A percentile compares a stretch with the other conserved stretches of the same genome.
Evolutionary conservation across 2,797 vertebrate genomes (phyloP).

Genomic region (Platalea minor): DNA sequence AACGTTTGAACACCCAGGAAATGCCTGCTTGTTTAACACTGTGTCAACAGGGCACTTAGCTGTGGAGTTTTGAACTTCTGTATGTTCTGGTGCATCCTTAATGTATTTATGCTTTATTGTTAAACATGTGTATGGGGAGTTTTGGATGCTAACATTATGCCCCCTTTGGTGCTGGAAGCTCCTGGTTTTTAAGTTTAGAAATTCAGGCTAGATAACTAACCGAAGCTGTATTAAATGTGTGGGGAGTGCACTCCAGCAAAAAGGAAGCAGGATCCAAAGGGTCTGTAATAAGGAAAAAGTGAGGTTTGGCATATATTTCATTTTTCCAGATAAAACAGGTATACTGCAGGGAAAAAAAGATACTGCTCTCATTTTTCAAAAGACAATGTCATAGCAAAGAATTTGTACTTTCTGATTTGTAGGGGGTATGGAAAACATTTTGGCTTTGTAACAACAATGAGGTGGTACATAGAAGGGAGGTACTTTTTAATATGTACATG

Average conservation of each 20-base stretch:
- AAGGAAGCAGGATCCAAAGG: neutral
- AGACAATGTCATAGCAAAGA: neutral
- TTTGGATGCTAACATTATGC: fast-evolving
- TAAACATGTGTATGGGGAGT: neutral
- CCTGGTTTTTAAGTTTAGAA: neutral
- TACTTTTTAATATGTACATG: neutral
- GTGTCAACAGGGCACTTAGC: neutral
- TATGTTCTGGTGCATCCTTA: neutral
- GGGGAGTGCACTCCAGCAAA: neutral
- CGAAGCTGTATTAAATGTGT: neutral
- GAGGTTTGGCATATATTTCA: neutral
- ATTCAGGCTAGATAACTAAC: neutral
- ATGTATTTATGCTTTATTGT: neutral
- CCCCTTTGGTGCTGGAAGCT: neutral
- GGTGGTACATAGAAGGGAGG: too few species aligned
- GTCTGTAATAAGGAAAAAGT: neutral
- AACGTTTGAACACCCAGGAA: neutral
- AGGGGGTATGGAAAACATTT: neutral
- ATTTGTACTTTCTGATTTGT: neutral
- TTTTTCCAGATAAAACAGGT: neutral
- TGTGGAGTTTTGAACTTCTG: neutral
- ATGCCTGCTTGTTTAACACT: neutral
- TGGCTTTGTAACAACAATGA: neutral
- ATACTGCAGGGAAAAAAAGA: neutral
- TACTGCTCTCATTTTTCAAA: neutral